A percentile compares a stretch with the other conserved stretches of the same genome.
Conservation (phyloP, 2,113 vertebrate species). For the Micronycteris hirsuta region DNA sequence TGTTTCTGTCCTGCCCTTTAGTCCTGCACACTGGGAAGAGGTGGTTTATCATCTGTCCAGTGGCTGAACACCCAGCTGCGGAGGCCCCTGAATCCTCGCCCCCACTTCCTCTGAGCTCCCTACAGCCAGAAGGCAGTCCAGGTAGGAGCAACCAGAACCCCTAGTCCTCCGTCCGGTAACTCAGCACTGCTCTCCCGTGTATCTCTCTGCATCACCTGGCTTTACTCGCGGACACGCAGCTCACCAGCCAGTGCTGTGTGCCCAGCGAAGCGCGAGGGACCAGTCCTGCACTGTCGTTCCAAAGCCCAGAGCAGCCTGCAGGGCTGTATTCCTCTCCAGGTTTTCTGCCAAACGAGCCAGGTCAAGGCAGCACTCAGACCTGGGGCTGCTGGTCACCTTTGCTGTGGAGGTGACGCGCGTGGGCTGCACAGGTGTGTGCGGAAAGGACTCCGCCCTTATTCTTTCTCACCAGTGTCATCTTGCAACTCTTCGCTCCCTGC, state of each 20-base stretch:
- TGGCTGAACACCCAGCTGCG: conserved; percentile 88
- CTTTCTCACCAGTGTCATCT: background rate
- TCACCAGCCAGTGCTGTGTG: background rate
- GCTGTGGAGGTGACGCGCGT: background rate
- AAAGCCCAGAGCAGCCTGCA: background rate
- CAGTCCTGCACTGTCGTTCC: accelerated
- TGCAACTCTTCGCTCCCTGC: background rate
- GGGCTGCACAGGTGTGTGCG: background rate
- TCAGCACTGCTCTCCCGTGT: accelerated
- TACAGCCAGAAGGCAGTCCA: conserved; percentile 83
- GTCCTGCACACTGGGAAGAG: conserved; percentile 97
- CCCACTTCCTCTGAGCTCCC: conserved; percentile 73
- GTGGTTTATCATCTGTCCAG: conserved; percentile 99
- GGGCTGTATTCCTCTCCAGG: background rate
- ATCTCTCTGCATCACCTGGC: background rate
- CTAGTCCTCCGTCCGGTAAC: accelerated
- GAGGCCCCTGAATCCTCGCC: conserved; percentile 83
- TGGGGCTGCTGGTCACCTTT: background rate
- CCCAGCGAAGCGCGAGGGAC: accelerated
- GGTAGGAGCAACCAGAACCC: conserved; percentile 79
- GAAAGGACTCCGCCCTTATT: background rate
- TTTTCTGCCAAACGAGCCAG: accelerated
- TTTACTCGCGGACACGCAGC: background rate
- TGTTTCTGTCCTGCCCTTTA: conserved; percentile 67
- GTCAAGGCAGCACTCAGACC: background rate